Percentiles rank a stretch among this genome's conserved stretches.
Conservation (phyloP, 2,797 vertebrate genomes). For the Aldrovandia affinis region DNA sequence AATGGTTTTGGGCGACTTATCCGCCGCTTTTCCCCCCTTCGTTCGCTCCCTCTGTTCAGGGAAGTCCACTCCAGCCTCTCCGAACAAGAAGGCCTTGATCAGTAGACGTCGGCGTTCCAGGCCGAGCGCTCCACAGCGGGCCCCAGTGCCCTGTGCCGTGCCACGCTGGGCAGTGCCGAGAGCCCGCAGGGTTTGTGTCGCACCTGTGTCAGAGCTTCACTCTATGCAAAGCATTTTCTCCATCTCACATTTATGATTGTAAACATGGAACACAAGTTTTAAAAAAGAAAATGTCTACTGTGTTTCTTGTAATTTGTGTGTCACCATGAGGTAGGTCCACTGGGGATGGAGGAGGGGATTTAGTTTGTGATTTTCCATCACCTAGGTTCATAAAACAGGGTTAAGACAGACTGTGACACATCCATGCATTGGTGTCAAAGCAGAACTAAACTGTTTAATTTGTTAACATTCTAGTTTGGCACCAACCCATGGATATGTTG, state of each 20-base stretch:
- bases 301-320: not conserved
- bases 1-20: not conserved
- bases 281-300: constrained; percentile 30
- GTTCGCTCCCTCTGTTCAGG: constrained; percentile 12
- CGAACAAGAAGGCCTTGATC: constrained; percentile 6
- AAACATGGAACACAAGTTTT: constrained; percentile 62
- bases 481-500: not conserved
- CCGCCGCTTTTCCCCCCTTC: not conserved
- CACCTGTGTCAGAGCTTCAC: constrained; percentile 69
- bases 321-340: not conserved
- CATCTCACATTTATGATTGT: constrained; percentile 76
- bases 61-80: not conserved
- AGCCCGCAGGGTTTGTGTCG: constrained; percentile 50
- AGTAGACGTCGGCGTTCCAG: not conserved
- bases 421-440: too few relatives aligned
- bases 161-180: not conserved
- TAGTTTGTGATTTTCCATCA: too few relatives aligned
- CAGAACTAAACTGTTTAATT: not conserved
- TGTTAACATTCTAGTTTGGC: not conserved
- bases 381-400: too few relatives aligned
- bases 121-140: not conserved
- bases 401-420: too few relatives aligned
- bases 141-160: not conserved
- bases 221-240: constrained; percentile 77
- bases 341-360: not conserved